Evolutionary conservation across 2,888 invertebrate genomes (phyloP).

Genomic region (Tachina lurida): DNA sequence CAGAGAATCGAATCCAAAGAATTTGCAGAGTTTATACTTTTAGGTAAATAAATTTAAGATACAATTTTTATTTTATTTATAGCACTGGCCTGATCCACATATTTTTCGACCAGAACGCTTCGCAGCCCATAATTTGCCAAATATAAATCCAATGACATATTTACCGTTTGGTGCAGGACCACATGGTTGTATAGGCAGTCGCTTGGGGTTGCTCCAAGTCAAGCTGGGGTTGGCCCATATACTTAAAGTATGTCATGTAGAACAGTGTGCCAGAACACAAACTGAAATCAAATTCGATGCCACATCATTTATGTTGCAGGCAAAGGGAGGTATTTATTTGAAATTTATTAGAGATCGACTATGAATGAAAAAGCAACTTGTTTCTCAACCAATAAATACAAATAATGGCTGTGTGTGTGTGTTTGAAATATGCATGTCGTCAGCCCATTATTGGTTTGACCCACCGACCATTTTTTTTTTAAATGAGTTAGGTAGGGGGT

Average conservation of each 20-base stretch:
- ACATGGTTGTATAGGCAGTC: conserved; percentile 81
- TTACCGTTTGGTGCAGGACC: conserved; percentile 81
- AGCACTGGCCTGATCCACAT: conserved; percentile 80
- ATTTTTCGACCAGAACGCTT: conserved; percentile 80
- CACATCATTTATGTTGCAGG: conserved; percentile 79
- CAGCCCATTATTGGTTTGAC: too few species aligned
- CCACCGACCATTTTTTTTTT: too few species aligned
- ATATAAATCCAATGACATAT: conserved; percentile 77
- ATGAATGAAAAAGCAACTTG: not conserved
- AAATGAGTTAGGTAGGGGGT: too few species aligned
- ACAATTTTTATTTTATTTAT: conserved; percentile 5
- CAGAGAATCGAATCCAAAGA: too few species aligned
- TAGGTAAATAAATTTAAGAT: not conserved
- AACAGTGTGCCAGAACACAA: conserved; percentile 74
- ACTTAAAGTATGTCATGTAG: conserved; percentile 75
- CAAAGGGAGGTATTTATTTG: conserved; percentile 77
- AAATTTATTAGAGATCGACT: conserved; percentile 72
- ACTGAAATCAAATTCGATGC: conserved; percentile 78
- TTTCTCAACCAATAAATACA: not conserved
- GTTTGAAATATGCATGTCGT: not conserved
- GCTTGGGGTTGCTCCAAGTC: conserved; percentile 79
- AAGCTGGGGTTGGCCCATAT: conserved; percentile 79
- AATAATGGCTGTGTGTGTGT: conserved; percentile 45
- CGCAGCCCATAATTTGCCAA: conserved; percentile 67
- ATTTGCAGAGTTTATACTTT: conserved; percentile 21